A percentile compares a stretch with the other conserved stretches of the same genome.
phyloP scores from a whole-genome alignment of 30 jellyfish, hydroid and myxozoan genomes.

The Sanderia malayensis region DNA sequence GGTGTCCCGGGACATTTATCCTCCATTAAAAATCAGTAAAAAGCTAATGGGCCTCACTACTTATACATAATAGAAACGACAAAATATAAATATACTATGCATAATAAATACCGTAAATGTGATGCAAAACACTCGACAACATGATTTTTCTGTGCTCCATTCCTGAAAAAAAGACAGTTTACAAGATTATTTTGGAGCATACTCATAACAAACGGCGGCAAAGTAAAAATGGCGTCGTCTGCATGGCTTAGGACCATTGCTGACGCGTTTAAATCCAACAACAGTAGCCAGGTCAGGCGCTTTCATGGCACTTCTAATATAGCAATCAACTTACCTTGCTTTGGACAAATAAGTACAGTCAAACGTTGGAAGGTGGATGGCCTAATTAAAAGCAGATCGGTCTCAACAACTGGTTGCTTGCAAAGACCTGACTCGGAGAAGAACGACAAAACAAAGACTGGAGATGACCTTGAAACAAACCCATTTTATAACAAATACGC shows the following conservation, averaged over 20 bases:
- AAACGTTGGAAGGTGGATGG: not conserved
- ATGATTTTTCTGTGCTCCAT: too few species aligned
- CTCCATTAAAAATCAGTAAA: too few species aligned
- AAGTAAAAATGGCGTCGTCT: not conserved
- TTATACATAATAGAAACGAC: too few species aligned
- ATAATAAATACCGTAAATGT: too few species aligned
- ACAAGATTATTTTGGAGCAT: too few species aligned
- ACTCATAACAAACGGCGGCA: too few species aligned
- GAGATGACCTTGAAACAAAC: slow-evolving; percentile 31
- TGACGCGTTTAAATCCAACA: not conserved
- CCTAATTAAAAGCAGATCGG: not conserved
- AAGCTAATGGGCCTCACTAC: too few species aligned
- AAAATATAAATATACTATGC: too few species aligned
- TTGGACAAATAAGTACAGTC: not conserved
- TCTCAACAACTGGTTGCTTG: slow-evolving; percentile 9
- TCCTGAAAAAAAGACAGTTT: too few species aligned
- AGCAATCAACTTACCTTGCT: not conserved
- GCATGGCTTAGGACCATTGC: not conserved
- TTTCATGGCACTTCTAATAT: not conserved
- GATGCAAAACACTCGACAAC: too few species aligned
- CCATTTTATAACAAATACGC: slow-evolving; percentile 79
- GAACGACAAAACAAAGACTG: slow-evolving; percentile 27
- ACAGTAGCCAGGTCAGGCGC: not conserved
- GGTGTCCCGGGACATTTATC: too few species aligned
- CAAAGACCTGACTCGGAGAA: slow-evolving; percentile 40